Conservation (phyloP, 2,797 vertebrate genomes). For the Gymnothorax javanicus region DNA sequence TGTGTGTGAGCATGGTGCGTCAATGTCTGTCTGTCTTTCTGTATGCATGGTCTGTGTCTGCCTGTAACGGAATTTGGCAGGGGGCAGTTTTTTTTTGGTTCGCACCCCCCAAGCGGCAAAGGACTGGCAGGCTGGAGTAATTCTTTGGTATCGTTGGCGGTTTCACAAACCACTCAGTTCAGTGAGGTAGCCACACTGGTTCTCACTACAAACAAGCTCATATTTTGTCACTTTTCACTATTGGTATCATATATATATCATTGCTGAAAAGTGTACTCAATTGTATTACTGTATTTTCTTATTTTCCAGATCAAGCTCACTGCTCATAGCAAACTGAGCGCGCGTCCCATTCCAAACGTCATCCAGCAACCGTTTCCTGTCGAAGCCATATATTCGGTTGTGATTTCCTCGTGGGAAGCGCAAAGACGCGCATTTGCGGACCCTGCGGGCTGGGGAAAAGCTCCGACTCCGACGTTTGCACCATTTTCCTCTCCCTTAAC, state of each 20-base stretch:
- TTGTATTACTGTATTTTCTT: slow-evolving; percentile 52
- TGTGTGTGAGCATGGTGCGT: neutral
- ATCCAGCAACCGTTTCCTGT: slow-evolving; percentile 57
- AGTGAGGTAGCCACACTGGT: slow-evolving; percentile 98
- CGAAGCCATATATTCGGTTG: slow-evolving; percentile 68
- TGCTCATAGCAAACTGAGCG: slow-evolving; percentile 73
- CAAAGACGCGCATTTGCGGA: slow-evolving; percentile 75
- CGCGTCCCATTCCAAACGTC: slow-evolving; percentile 49
- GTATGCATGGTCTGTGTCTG: slow-evolving; percentile 20
- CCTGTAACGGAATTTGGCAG: slow-evolving; percentile 49
- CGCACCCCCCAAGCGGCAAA: slow-evolving; percentile 75
- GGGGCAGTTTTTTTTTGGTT: slow-evolving; percentile 52
- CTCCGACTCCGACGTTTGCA: slow-evolving; percentile 48
- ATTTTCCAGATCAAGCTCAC: slow-evolving; percentile 62
- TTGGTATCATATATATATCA: slow-evolving; percentile 62
- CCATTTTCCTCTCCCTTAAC: slow-evolving; percentile 50
- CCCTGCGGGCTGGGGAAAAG: slow-evolving; percentile 61
- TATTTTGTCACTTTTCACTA: slow-evolving; percentile 69
- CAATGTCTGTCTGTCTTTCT: slow-evolving; percentile 26
- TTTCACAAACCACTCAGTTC: slow-evolving; percentile 94
- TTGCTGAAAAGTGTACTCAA: slow-evolving; percentile 67
- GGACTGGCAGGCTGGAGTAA: slow-evolving; percentile 89
- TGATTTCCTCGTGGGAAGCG: slow-evolving; percentile 74
- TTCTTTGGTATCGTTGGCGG: slow-evolving; percentile 99
- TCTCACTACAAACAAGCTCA: slow-evolving; percentile 91